Conservation (phyloP, 2,797 vertebrate genomes). For the Adelosebastes latens region DNA sequence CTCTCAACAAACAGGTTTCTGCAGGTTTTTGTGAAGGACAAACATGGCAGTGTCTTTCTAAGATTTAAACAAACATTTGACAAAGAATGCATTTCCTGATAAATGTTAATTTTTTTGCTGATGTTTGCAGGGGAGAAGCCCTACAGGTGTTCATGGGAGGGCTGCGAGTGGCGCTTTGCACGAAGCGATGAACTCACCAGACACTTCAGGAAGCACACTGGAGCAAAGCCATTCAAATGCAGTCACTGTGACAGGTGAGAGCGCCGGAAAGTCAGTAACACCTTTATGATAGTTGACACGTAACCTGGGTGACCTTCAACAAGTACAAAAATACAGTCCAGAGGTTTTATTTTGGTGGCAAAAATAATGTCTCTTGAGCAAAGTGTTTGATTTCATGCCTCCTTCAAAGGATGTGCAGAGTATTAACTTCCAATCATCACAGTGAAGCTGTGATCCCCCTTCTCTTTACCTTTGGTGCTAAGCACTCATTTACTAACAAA, state of each 20-base stretch:
- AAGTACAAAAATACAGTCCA: no score
- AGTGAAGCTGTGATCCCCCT: neutral
- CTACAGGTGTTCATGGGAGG: slow-evolving; percentile 98
- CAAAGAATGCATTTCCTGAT: neutral
- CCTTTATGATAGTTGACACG: neutral
- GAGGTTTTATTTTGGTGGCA: neutral
- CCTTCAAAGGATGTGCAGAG: neutral
- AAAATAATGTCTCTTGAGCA: neutral
- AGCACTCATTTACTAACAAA: neutral
- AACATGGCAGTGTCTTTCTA: neutral
- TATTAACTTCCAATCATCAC: neutral
- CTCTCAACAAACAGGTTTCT: neutral
- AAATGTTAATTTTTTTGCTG: neutral
- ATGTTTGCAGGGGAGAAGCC: slow-evolving; percentile 93
- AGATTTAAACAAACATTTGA: neutral
- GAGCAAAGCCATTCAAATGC: slow-evolving; percentile 99
- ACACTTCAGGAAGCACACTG: slow-evolving; percentile 99
- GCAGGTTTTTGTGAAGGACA: neutral
- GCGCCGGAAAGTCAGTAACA: neutral
- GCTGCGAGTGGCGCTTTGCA: slow-evolving; percentile 97
- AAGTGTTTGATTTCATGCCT: neutral
- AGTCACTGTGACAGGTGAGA: slow-evolving; percentile 96
- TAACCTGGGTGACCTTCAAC: no score
- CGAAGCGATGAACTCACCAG: slow-evolving; percentile 97
- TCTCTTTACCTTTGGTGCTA: neutral